Percentiles rank a stretch among this genome's conserved stretches.
phyloP scores from a whole-genome alignment of 1,140 invertebrate genomes.

The Atta texana region DNA sequence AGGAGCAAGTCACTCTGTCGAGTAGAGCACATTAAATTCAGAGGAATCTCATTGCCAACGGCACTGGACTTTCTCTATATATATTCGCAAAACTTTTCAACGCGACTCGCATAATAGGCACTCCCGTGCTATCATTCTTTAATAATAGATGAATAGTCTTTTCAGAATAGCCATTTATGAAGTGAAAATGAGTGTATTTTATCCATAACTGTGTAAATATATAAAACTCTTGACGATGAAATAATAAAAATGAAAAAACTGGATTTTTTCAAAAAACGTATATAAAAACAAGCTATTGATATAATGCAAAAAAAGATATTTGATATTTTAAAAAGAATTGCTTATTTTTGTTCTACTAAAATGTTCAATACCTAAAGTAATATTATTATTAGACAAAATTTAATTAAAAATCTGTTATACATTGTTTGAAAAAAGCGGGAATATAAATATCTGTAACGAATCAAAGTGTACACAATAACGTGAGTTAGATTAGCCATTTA shows the following conservation, averaged over 20 bases:
- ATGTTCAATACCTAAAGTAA: neutral
- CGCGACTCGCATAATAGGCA: conserved; percentile 48
- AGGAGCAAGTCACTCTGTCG: conserved; percentile 53
- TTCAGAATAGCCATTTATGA: conserved; percentile 3
- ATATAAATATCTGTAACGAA: neutral
- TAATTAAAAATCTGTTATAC: neutral
- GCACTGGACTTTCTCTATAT: conserved; percentile 30
- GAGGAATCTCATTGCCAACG: conserved; percentile 48
- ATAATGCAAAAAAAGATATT: neutral
- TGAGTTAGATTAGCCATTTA: neutral
- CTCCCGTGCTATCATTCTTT: conserved; percentile 56
- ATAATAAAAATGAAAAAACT: neutral
- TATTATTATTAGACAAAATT: neutral
- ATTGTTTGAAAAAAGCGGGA: neutral
- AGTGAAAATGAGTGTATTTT: conserved; percentile 13
- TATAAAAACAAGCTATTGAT: neutral
- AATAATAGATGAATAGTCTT: conserved; percentile 40
- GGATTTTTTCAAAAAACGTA: neutral
- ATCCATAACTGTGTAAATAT: neutral
- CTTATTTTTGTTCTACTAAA: neutral
- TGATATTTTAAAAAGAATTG: neutral
- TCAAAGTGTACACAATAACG: neutral
- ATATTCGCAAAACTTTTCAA: conserved; percentile 60
- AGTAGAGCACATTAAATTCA: conserved; percentile 61
- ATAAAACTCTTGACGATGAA: neutral